Base-by-base conservation (phyloP, 1,140 invertebrate genomes). In the Whitmania pigra region DNA sequence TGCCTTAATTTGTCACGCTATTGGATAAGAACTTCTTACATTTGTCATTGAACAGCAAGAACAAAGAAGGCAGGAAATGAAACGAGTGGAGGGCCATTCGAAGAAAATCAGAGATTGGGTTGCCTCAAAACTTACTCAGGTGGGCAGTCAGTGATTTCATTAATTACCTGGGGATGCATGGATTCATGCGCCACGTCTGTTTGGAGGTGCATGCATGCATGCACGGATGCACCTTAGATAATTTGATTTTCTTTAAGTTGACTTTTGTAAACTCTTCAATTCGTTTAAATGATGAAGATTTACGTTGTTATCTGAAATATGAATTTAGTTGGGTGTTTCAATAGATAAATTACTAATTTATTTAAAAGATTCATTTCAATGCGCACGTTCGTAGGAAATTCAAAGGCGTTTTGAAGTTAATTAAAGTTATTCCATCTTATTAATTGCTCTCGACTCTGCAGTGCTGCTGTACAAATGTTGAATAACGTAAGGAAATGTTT, bases 41-140 rank as follows among this genome's bases (percentile, higher is more conserved):
- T 63, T 11, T 31, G 18, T 63, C 57, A 15, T 63, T 63, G 2
- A 36, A 0, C 57, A 63, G 57, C 22, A 63, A 63, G 29, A 63
- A 25, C 57, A 63, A 63, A 63, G 57, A n/a, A 63, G 11, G 22
- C 22, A 63, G 29, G 57, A 63, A 13, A 63, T 63, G 9, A 31
- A 63, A n/a, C 22, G 57, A 63, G 20, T 63, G 13, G 57, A 63
- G 22, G 29, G 57, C 15, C 22, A 63, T 18, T 63, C 57, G 29
- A 63, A 63, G 57, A 63, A 63, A 31, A 63, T 63, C 22, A 63
- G 57, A 31, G 29, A 63, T 31, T 63, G 57, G 57, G 57, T 63
- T 6, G 57, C 57, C 22, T 25, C 29, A 31, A 63, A 63, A 13
- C 29, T 63, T 63, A 2, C 11, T 13, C 57, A 63, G 29, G 57